These are phyloP conservation scores for Acestrorhynchus altus DNA, from an alignment of 2,797 vertebrate species.

Conservation along the genomic window DNA sequence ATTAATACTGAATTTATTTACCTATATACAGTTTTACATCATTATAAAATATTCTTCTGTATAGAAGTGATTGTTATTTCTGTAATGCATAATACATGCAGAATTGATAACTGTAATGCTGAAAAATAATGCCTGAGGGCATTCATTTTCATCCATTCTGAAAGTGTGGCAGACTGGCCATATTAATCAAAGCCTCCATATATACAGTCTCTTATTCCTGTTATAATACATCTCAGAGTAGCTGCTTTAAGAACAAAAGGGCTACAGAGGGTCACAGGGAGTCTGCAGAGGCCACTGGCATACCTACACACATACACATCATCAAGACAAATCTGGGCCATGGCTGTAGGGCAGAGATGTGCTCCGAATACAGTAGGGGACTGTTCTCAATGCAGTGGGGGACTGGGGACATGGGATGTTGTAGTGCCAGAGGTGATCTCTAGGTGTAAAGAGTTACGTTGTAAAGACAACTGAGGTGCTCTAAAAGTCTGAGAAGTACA, in stretches of 20 bases:
- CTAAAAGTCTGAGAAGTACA: not conserved
- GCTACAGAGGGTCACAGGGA: conserved; percentile 20
- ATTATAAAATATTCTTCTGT: no score
- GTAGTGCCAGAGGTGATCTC: conserved; percentile 19
- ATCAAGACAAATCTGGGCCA: conserved; percentile 48
- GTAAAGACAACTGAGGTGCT: not conserved
- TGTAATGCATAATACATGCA: no score
- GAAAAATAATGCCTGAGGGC: not conserved
- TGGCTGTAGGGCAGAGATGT: conserved; percentile 30
- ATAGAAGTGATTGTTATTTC: no score
- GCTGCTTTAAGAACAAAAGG: conserved; percentile 28
- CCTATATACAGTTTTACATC: no score
- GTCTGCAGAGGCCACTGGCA: conserved; percentile 24
- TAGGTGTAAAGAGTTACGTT: not conserved
- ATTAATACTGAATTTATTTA: no score
- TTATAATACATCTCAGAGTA: conserved; percentile 2
- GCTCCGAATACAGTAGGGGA: conserved; percentile 18
- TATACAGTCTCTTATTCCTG: not conserved
- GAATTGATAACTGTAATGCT: not conserved
- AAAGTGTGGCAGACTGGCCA: not conserved
- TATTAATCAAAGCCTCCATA: not conserved
- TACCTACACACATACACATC: conserved; percentile 31
- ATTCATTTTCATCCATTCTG: not conserved
- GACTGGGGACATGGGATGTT: conserved; percentile 7
- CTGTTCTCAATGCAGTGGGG: conserved; percentile 17